phyloP scores from a whole-genome alignment of 2,113 vertebrate genomes.

The Trochalopteron elliotii region DNA sequence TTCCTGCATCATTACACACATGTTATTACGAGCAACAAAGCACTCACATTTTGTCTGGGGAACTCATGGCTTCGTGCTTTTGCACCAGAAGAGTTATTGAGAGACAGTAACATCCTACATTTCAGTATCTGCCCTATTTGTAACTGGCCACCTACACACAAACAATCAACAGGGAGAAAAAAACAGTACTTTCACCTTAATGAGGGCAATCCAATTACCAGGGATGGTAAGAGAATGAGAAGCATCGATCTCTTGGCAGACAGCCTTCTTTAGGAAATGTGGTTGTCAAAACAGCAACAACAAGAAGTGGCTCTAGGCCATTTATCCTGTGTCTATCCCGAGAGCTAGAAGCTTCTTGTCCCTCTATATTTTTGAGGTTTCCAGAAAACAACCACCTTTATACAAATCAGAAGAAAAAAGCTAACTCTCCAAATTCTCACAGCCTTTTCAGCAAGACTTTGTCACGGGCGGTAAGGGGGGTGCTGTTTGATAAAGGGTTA shows the following conservation, averaged over 20 bases:
- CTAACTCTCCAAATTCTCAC: not conserved
- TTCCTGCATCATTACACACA: conserved; percentile 34
- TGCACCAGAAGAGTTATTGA: not conserved
- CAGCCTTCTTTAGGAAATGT: conserved; percentile 44
- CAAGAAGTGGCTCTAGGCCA: conserved; percentile 34
- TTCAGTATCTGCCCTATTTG: conserved; percentile 46
- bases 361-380: not conserved
- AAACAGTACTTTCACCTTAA: conserved; percentile 56
- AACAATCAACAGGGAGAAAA: conserved; percentile 47
- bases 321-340: not conserved
- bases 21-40: conserved; percentile 42
- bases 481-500: not conserved
- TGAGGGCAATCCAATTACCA: conserved; percentile 74
- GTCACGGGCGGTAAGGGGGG: fast-evolving
- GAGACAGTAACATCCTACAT: not conserved
- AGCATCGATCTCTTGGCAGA: conserved; percentile 67
- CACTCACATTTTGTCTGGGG: conserved; percentile 20
- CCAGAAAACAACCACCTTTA: not conserved
- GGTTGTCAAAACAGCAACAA: conserved; percentile 59
- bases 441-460: not conserved
- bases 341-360: not conserved
- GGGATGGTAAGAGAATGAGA: conserved; percentile 63
- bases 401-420: not conserved
- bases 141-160: conserved; percentile 52
- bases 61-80: not conserved